Base-by-base conservation (phyloP, 2,113 vertebrate genomes). In the Nothocercus julius region DNA sequence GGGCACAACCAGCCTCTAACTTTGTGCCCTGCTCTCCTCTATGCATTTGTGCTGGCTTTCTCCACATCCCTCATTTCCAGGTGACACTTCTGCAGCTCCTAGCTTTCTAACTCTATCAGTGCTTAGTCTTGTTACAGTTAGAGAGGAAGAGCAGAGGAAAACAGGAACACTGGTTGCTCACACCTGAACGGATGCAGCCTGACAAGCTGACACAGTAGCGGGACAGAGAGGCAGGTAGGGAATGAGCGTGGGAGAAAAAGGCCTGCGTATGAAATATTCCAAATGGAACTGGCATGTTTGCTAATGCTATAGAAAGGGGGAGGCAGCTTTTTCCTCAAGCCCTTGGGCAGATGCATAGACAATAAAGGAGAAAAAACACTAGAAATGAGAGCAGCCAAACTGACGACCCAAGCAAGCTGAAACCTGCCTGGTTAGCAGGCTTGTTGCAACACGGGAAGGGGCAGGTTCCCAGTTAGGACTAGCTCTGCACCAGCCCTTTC, bases 251-350 rank as follows among this genome's bases (percentile, higher is more conserved):
- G 93, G 92, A 96, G 96, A 89, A 89, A 95, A 92, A 67, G 62
- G 36, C 85, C 68, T 74, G 64, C 9, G 63, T 34, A 74, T n/a
- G n/a, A 73, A 84, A 89, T 95, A 87, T 87, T 94, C 82, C 63
- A 62, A 87, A 72, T 45, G 51, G 76, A 95, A 68, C 2, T 90
- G 89, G 69, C 82, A 45, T 42, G 68, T 84, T 45, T 84, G 88
- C 79, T 86, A 77, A 77, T 82, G 74, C 78, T 90, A 5, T 2
- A 8, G 49, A 95, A 89, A 76, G 90, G 82, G 54, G 54, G 84
- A 96, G 90, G 83, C 95, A 89, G 75, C 40, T 77, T 92, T 90
- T 95, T 92, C 94, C 94, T 94, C 89, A 82, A 82, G 97, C 88
- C 92, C 84, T 64, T 70, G 91, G 95, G 93, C 91, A 81, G 82